phyloP scores from a whole-genome alignment of 1,140 invertebrate genomes.

The Charaxes varanes region DNA sequence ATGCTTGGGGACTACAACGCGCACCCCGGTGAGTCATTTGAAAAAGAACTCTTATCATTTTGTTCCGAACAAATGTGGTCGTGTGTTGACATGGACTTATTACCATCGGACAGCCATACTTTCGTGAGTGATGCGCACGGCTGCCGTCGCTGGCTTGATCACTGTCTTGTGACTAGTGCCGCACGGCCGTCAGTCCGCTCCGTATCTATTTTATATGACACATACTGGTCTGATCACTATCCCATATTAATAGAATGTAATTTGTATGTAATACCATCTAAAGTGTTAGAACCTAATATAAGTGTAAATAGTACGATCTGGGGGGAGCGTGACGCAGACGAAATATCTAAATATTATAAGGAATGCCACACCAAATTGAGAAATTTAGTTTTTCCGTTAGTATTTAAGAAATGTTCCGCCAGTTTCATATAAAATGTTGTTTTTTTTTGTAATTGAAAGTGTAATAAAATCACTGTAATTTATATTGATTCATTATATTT shows the following conservation, averaged over 20 bases:
- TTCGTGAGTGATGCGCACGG: constrained; percentile 23
- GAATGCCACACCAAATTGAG: too few species aligned
- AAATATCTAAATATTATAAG: too few species aligned
- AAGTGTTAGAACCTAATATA: too few species aligned
- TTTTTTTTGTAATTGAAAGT: too few species aligned
- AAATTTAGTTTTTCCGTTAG: too few species aligned
- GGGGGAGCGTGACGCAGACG: too few species aligned
- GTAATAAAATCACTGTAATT: too few species aligned
- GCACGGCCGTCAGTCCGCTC: constrained; percentile 3
- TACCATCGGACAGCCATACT: constrained; percentile 14
- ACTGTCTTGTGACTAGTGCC: constrained; percentile 23
- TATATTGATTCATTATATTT: too few species aligned
- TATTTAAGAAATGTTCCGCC: too few species aligned
- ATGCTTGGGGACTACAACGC: constrained; percentile 22
- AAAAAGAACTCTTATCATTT: constrained; percentile 16
- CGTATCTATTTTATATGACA: constrained; percentile 13
- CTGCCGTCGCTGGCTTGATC: constrained; percentile 21
- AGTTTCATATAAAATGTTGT: too few species aligned
- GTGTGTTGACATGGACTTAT: constrained; percentile 18
- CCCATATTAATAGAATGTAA: constrained; percentile 23
- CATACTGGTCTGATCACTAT: too few species aligned
- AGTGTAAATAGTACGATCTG: too few species aligned
- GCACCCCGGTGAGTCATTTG: constrained; percentile 19
- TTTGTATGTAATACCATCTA: constrained; percentile 14
- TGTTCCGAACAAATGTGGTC: constrained; percentile 23